These are phyloP conservation scores for Marisa cornuarietis DNA, from an alignment of 1,140 invertebrate species.

Conservation along the genomic window DNA sequence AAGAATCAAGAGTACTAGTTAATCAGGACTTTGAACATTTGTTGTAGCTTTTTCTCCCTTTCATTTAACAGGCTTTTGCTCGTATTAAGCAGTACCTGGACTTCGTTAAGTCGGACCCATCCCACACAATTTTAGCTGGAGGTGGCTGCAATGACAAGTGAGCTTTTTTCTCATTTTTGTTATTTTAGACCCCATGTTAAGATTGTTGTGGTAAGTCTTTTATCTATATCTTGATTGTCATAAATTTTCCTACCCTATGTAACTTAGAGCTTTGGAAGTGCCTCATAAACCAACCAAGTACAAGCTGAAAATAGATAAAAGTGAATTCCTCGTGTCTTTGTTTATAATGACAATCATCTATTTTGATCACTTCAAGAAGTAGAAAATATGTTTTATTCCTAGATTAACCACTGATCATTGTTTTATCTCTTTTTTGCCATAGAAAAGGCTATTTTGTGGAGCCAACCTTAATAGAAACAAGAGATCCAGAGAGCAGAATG, in stretches of 20 bases:
- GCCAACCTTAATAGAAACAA: conserved; percentile 91
- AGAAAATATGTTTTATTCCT: no score
- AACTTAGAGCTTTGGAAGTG: no score
- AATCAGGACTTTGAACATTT: not conserved
- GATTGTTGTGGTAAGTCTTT: no score
- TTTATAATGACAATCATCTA: no score
- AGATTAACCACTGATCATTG: no score
- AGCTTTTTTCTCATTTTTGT: conserved; percentile 26
- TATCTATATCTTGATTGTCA: no score
- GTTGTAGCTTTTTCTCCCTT: conserved; percentile 1
- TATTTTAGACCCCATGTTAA: not conserved
- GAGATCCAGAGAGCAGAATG: conserved; percentile 87
- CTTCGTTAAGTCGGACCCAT: conserved; percentile 80
- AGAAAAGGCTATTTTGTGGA: conserved; percentile 93
- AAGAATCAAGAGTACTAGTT: no score
- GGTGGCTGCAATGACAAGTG: conserved; percentile 87
- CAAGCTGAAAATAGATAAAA: no score
- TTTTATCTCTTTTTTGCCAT: conserved; percentile 47
- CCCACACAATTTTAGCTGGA: conserved; percentile 86
- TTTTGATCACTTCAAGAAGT: no score
- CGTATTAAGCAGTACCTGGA: conserved; percentile 92
- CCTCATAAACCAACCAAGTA: no score
- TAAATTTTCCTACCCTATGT: no score
- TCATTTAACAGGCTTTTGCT: conserved; percentile 76
- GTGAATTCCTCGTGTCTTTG: no score